These are phyloP conservation scores for Eudemis profundana DNA, from an alignment of 2,888 invertebrate species.

Conservation along the genomic window DNA sequence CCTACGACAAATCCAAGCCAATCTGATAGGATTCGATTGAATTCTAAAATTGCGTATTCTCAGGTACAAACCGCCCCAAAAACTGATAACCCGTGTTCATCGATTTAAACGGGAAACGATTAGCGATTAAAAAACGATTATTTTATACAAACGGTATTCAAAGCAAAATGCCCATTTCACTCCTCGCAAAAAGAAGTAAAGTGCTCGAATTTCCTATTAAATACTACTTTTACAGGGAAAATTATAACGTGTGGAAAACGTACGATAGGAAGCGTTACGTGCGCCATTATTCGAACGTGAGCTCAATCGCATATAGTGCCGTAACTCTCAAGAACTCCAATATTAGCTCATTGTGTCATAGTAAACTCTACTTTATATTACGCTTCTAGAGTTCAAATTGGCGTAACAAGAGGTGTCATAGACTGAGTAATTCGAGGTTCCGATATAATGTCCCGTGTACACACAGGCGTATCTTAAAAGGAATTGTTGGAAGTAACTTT, in stretches of 20 bases:
- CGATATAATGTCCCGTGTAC: too few relatives aligned
- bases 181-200: not conserved
- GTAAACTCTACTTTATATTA: not conserved
- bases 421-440: too few relatives aligned
- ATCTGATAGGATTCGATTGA: too few relatives aligned
- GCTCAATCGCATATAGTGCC: conserved; percentile 16
- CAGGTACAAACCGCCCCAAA: too few relatives aligned
- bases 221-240: not conserved
- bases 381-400: not conserved
- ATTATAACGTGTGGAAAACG: conserved; percentile 30
- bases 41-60: too few relatives aligned
- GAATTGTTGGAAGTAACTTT: not conserved
- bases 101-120: too few relatives aligned
- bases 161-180: not conserved
- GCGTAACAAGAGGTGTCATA: not conserved
- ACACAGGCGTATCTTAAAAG: too few relatives aligned
- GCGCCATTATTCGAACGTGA: conserved; percentile 28
- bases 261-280: conserved; percentile 22
- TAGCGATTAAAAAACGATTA: too few relatives aligned
- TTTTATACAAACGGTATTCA: not conserved
- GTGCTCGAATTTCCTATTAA: not conserved
- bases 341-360: not conserved
- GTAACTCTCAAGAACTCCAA: not conserved
- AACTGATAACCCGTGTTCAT: too few relatives aligned
- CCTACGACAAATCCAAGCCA: too few relatives aligned